Percentiles rank a stretch among this genome's conserved stretches.
phyloP scores from a whole-genome alignment of 1,140 invertebrate species.

The Arctopsyche grandis region DNA sequence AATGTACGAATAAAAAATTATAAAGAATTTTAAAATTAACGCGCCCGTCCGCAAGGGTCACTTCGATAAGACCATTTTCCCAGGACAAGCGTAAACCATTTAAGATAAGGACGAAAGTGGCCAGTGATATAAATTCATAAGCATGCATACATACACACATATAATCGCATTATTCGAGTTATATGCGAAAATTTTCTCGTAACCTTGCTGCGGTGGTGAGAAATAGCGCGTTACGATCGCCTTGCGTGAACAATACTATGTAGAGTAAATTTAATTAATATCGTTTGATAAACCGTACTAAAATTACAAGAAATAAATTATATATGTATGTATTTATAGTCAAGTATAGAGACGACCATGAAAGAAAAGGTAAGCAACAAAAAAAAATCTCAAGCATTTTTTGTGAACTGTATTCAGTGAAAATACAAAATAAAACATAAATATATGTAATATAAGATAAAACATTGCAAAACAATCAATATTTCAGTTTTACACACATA shows the following conservation, averaged over 20 bases:
- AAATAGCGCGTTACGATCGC: slow-evolving; percentile 18
- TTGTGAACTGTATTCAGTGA: no score
- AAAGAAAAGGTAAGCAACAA: no score
- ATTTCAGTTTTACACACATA: no score
- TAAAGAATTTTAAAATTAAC: background rate
- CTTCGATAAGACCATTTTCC: background rate
- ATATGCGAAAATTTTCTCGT: no score
- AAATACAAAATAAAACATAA: no score
- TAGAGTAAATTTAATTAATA: background rate
- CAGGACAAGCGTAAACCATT: background rate
- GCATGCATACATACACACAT: background rate
- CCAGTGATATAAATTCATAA: background rate
- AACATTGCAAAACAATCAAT: no score
- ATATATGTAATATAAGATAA: no score
- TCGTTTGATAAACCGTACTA: background rate
- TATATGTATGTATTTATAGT: no score
- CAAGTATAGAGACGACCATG: no score
- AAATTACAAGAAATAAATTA: no score
- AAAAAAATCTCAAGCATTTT: no score
- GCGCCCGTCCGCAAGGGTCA: background rate
- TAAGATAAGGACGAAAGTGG: background rate
- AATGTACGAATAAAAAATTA: background rate
- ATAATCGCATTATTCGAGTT: background rate
- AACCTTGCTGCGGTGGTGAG: background rate
- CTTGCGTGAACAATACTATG: background rate